Conservation (phyloP, 2,888 invertebrate species). For the Chromoteleia sp. region DNA sequence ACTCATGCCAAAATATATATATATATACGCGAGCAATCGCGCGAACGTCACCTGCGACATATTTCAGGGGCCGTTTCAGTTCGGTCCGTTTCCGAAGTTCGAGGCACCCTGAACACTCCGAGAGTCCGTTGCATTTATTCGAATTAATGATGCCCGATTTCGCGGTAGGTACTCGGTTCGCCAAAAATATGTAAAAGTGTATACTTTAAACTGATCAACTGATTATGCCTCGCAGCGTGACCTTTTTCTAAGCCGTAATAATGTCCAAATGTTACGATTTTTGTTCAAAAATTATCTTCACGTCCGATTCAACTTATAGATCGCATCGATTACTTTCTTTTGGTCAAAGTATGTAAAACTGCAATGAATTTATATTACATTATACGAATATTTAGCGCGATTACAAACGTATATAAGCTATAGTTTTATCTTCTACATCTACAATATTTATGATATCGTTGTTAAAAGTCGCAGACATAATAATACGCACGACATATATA, state of each 20-base stretch:
- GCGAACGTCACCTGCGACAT: conserved; percentile 79
- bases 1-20: conserved; percentile 77
- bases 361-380: too few relatives aligned
- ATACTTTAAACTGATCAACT: too few relatives aligned
- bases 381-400: too few relatives aligned
- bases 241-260: too few relatives aligned
- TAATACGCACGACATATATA: conserved; percentile 3
- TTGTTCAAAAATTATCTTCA: too few relatives aligned
- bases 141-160: conserved; percentile 79
- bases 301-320: too few relatives aligned
- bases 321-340: too few relatives aligned
- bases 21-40: conserved; percentile 76
- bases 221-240: too few relatives aligned
- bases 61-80: conserved; percentile 72
- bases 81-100: conserved; percentile 72
- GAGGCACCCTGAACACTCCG: conserved; percentile 74
- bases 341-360: too few relatives aligned
- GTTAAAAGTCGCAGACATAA: conserved; percentile 11
- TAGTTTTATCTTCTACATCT: too few relatives aligned
- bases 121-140: conserved; percentile 73
- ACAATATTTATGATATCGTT: neutral
- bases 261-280: too few relatives aligned
- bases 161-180: conserved; percentile 70
- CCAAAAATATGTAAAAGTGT: conserved; percentile 22
- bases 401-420: too few relatives aligned